Evolutionary conservation across 2,113 vertebrate species (phyloP).

Genomic region (Odontophorus gujanensis): DNA sequence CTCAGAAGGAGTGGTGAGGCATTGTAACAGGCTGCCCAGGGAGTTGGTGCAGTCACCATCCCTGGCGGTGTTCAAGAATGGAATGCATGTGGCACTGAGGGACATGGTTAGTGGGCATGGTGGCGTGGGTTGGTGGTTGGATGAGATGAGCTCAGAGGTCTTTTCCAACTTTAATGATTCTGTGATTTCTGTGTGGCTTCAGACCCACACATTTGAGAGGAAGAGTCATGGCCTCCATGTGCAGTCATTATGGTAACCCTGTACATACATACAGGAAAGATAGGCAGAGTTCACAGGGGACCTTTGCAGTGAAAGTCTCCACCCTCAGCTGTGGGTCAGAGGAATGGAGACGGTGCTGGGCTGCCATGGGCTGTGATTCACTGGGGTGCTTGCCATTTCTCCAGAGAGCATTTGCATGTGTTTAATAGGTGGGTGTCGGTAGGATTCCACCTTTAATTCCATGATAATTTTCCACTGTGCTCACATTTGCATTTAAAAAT

Average conservation of each 20-base stretch:
- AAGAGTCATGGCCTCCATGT: rapidly evolving
- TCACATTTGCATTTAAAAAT: not conserved
- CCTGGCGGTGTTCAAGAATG: no score
- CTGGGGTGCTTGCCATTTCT: not conserved
- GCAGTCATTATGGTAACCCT: no score
- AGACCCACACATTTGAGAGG: not conserved
- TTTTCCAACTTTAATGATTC: no score
- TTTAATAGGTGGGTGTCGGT: not conserved
- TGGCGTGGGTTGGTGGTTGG: no score
- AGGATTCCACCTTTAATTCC: not conserved
- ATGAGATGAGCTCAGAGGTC: no score
- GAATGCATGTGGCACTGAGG: no score
- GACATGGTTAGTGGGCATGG: no score
- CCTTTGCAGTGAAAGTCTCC: not conserved
- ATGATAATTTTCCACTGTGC: rapidly evolving
- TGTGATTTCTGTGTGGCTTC: not conserved
- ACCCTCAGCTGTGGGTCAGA: rapidly evolving
- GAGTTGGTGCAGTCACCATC: no score
- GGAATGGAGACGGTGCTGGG: not conserved
- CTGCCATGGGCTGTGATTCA: not conserved
- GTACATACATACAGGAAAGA: not conserved
- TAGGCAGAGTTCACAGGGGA: not conserved
- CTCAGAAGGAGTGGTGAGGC: no score
- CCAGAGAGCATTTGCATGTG: not conserved
- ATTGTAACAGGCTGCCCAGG: no score